Evolutionary conservation across 92 coral and sea anemone genomes (phyloP), one percentile per base, ranked within the genome.

Genomic region (Zoanthus solanderi): DNA sequence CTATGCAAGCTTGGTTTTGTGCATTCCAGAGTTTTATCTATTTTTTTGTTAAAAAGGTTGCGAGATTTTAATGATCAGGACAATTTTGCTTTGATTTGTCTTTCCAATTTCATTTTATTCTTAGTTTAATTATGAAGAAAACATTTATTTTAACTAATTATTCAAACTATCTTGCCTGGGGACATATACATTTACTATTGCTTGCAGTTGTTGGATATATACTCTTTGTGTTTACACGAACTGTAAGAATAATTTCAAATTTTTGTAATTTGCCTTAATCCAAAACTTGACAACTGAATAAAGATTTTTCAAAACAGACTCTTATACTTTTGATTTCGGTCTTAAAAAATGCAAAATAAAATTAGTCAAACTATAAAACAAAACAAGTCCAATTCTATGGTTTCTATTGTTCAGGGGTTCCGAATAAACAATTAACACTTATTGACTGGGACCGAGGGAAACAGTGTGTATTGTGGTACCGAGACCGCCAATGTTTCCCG

Each of bases 321-420:
- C 57, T 13, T 31, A 50, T 14, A 14, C 10, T 12, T 37, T 61
- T 67, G 63, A 45, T 63, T 47, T 23, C 15, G 75, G 75, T 81
- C 75, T 81, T 75, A 81, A 66, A 80, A 45, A 66, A 81, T 81
- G 85, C 75, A 81, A 66, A 81, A 65, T 48, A n/a, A 23, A 61
- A 81, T 66, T 66, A 81, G 44, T 7, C 29, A 81, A 46, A 28
- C 34, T 16, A 47, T 23, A 68, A 44, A 11, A 52, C 30, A 81
- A 81, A 68, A 8, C 34, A 65, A 45, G 85, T 42, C 14, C 16
- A 44, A 71, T 44, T 80, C 66, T n/a, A 57, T 28, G 48, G 84
- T 37, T 14, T 18, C 84, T 23, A 11, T 79, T 79, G 72, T 66
- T n/a, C 45, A 5, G 45, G 58, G 5, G 7, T 28, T 14, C 9